Base-by-base conservation (phyloP, 2,888 invertebrate species). In the Isotomurus palustris region DNA sequence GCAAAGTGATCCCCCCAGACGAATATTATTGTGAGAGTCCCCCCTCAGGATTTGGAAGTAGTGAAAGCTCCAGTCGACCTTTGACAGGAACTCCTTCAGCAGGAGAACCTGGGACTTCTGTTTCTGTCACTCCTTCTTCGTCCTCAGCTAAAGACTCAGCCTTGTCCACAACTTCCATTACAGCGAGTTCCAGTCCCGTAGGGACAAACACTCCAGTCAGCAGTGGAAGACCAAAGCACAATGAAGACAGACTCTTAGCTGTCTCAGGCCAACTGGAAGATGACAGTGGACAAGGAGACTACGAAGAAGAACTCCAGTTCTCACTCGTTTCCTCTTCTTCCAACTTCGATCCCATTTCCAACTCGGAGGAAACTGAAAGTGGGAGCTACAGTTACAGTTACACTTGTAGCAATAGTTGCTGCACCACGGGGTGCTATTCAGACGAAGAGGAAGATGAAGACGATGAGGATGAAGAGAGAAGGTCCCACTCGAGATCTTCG, bases 211-310 rank as follows among this genome's bases (percentile, higher is more conserved):
- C n/a, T n/a, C n/a, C n/a, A n/a, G n/a, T n/a, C n/a, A n/a, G n/a
- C n/a, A n/a, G n/a, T n/a, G n/a, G n/a, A n/a, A n/a, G n/a, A n/a
- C n/a, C n/a, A n/a, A n/a, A n/a, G n/a, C n/a, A n/a, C n/a, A n/a
- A n/a, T n/a, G n/a, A n/a, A n/a, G n/a, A n/a, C n/a, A n/a, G n/a
- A n/a, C n/a, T n/a, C n/a, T n/a, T n/a, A n/a, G n/a, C n/a, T n/a
- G n/a, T n/a, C n/a, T n/a, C n/a, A n/a, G n/a, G n/a, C n/a, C n/a
- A n/a, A 29, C 14, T 52, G 24, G 60, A 60, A 40, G 51, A 53
- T 2, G 64, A 64, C 52, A 58, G 58, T 19, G 64, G 64, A 6
- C 64, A 64, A 32, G 64, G 64, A 3, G 64, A 64, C 48, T 61
- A 56, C 29, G 64, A 64, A 43, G 60, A 60, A 24, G 63, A 64